Percentiles rank a stretch among this genome's conserved stretches.
These are phyloP conservation scores for Carterocephalus palaemon DNA, from an alignment of 2,888 invertebrate genomes.

Conservation along the genomic window DNA sequence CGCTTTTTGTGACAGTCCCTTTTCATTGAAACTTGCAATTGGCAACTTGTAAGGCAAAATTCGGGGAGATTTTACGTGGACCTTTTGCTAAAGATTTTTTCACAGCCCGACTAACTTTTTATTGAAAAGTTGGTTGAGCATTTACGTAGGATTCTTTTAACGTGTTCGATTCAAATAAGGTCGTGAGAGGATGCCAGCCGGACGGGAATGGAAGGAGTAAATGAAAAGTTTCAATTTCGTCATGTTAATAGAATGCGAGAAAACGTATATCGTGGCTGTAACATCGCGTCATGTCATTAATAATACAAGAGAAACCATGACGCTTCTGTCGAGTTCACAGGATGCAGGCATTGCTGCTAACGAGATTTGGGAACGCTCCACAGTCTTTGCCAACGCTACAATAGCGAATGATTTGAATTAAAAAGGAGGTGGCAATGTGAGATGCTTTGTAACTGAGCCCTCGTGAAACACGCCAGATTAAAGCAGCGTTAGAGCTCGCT, in stretches of 20 bases:
- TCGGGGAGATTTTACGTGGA: slow-evolving; percentile 53
- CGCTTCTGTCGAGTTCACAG: slow-evolving; percentile 37
- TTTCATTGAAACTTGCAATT: slow-evolving; percentile 71
- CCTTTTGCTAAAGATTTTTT: slow-evolving; percentile 37
- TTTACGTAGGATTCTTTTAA: slow-evolving; percentile 26
- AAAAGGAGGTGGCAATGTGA: slow-evolving; percentile 22
- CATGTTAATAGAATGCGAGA: slow-evolving; percentile 32
- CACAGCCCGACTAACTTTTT: slow-evolving; percentile 32
- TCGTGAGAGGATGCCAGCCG: slow-evolving; percentile 19
- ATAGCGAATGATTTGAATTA: slow-evolving; percentile 25
- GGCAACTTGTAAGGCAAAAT: slow-evolving; percentile 57
- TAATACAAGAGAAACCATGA: slow-evolving; percentile 41
- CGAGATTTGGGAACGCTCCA: slow-evolving; percentile 41
- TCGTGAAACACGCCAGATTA: slow-evolving; percentile 6
- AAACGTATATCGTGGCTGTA: slow-evolving; percentile 29
- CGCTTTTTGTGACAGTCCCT: slow-evolving; percentile 56
- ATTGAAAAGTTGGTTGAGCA: slow-evolving; percentile 33
- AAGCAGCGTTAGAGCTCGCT: too few relatives aligned
- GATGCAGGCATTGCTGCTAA: slow-evolving; percentile 47
- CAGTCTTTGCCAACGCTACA: slow-evolving; percentile 25
- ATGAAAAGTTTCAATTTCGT: slow-evolving; percentile 33
- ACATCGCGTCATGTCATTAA: slow-evolving; percentile 39
- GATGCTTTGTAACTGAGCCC: slow-evolving; percentile 19
- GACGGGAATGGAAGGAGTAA: slow-evolving; percentile 20
- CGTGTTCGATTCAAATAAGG: slow-evolving; percentile 22